Evolutionary conservation across 2,888 invertebrate species (phyloP), one percentile per base, ranked within the genome.

Genomic region (Melanchra persicariae): DNA sequence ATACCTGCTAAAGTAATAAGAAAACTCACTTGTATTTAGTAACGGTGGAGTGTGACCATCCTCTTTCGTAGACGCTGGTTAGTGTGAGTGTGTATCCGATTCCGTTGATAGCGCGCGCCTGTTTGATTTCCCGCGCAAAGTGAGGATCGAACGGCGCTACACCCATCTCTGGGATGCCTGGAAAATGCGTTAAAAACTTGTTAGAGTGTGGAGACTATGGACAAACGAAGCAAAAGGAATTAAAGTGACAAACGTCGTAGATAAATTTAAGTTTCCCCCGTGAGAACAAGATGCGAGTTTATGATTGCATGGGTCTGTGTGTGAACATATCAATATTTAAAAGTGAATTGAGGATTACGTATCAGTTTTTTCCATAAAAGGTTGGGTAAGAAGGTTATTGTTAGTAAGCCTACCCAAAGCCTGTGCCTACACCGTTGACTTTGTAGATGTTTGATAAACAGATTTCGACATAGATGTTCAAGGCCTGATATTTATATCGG

Each of bases 91-190:
- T 97, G 89, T 98, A 98, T 47, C 97, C 97, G 55, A 97, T 93
- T 64, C 97, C 96, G 7, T 96, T 95, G 59, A 97, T 96, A 10
- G 97, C 97, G 1, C 97, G 96, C 49, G 94, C 93, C 81, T 97
- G 97, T 49, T 96, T 96, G 30, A 98, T 96, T 88, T 97, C 97
- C 17, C 96, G 94, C 0, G 97, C 97, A 84, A 96, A 97, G 90
- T 98, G 98, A 0, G 98, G 98, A 92, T 98, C 98, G 88, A 98
- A 98, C 0, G 98, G 97, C 0, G 96, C 96, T 2, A 98, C 96
- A 47, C 97, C 97, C 90, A 97, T 97, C 84, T 97, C 97, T 0
- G 98, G 97, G 58, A 98, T 94, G 72, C 98, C 98, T 98, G 87
- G 10, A 69, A 61, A 34, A 40, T 45, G 17, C n/a, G 26, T 19